A percentile compares a stretch with the other conserved stretches of the same genome.
These are phyloP conservation scores for Drosophila lowei DNA, from an alignment of 1,140 invertebrate genomes.

Conservation along the genomic window DNA sequence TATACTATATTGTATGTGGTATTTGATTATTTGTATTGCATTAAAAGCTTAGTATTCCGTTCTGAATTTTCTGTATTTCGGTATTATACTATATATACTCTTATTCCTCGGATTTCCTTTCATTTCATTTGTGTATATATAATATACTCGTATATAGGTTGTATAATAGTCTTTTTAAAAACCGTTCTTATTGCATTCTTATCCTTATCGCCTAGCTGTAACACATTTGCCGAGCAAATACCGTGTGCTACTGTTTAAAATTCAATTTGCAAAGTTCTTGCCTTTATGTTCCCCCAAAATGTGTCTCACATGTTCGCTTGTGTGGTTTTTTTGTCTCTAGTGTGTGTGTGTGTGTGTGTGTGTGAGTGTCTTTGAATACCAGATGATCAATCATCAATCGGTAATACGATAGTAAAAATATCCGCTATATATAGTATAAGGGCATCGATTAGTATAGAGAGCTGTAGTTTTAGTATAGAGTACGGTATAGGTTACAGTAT, in stretches of 20 bases:
- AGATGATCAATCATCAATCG: conserved; percentile 38
- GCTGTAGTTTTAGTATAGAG: conserved; percentile 35
- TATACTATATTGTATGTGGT: conserved; percentile 37
- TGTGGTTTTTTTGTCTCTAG: conserved; percentile 32
- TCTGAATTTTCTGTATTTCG: conserved; percentile 45
- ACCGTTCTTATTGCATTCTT: conserved; percentile 72
- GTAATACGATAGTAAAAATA: conserved; percentile 67
- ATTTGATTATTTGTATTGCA: conserved; percentile 70
- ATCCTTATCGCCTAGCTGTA: conserved; percentile 43
- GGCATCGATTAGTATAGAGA: conserved; percentile 43
- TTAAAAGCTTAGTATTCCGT: conserved; percentile 77
- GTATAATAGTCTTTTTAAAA: conserved; percentile 79
- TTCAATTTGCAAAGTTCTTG: conserved; percentile 75
- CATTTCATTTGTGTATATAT: conserved; percentile 13
- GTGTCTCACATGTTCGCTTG: conserved; percentile 77
- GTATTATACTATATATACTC: conserved; percentile 16
- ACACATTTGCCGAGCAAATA: conserved; percentile 73
- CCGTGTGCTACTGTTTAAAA: conserved; percentile 66
- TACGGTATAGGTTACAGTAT: conserved; percentile 41
- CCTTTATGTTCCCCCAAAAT: conserved; percentile 77
- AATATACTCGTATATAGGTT: conserved; percentile 53
- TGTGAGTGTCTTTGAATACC: conserved; percentile 26
- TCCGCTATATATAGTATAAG: conserved; percentile 47
- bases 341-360: conserved; percentile 3
- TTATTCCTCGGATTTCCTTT: not conserved